phyloP scores from a whole-genome alignment of 2,113 vertebrate species.

The Dromaius novaehollandiae region DNA sequence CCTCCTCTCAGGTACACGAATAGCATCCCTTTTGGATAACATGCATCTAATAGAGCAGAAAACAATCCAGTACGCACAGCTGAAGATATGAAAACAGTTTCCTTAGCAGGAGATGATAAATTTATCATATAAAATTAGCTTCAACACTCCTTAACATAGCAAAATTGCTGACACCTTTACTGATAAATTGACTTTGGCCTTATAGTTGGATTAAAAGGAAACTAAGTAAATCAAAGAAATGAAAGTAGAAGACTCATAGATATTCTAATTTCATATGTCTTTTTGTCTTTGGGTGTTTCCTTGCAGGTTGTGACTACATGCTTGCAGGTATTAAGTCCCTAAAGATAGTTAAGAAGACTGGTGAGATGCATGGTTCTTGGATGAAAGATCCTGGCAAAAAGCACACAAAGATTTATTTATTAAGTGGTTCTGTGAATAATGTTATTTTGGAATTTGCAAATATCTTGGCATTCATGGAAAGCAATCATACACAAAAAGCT shows the following conservation, averaged over 20 bases:
- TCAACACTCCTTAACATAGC: neutral
- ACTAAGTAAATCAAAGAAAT: neutral
- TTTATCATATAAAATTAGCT: neutral
- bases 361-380: slow-evolving; percentile 85
- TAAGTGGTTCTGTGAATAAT: slow-evolving; percentile 83
- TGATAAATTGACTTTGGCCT: neutral
- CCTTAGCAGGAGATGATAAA: neutral
- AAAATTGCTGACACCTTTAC: neutral
- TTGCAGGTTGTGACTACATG: slow-evolving; percentile 83
- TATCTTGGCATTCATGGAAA: slow-evolving; percentile 82
- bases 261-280: neutral
- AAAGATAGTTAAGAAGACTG: slow-evolving; percentile 89
- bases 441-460: slow-evolving; percentile 84
- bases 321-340: slow-evolving; percentile 87
- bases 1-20: neutral
- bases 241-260: neutral
- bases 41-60: neutral
- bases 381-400: slow-evolving; percentile 86
- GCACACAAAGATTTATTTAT: slow-evolving; percentile 87
- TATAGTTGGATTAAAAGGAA: neutral
- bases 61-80: neutral
- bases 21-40: neutral
- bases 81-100: neutral
- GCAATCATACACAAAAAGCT: slow-evolving; percentile 54
- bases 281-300: slow-evolving; percentile 3